Evolutionary conservation across 2,797 vertebrate genomes (phyloP).

Genomic region (Eulemur rubriventer): DNA sequence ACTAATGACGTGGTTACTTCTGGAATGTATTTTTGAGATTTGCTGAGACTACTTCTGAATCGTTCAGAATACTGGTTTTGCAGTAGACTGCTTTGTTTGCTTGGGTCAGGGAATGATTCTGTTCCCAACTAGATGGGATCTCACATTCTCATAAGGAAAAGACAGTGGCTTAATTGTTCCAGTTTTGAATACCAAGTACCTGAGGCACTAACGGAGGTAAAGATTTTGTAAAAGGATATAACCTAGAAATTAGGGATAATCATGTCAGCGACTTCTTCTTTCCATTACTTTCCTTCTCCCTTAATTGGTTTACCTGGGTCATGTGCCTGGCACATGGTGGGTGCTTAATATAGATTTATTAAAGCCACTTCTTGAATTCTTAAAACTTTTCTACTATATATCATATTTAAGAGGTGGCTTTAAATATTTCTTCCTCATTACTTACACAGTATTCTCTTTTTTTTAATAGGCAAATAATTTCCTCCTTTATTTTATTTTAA

Average conservation of each 20-base stretch:
- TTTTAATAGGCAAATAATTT: background rate
- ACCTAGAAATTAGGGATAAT: background rate
- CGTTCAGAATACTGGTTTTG: background rate
- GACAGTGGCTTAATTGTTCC: background rate
- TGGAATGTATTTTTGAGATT: background rate
- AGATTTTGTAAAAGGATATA: background rate
- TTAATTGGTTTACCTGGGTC: background rate
- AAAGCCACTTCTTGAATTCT: background rate
- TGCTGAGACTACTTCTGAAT: background rate
- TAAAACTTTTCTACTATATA: background rate
- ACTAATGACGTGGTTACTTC: background rate
- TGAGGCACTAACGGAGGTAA: background rate
- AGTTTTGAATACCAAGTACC: background rate
- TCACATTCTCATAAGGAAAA: background rate
- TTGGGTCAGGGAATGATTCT: background rate
- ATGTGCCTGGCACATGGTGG: background rate
- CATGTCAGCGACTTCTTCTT: no score
- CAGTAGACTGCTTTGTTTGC: background rate
- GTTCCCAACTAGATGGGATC: background rate
- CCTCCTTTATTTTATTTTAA: background rate
- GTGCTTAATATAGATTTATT: background rate
- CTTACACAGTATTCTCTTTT: background rate
- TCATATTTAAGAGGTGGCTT: background rate
- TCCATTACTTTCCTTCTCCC: background rate
- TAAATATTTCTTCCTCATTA: conserved; percentile 12